phyloP scores from a whole-genome alignment of 2,113 vertebrate species.

The Opisthocomus hoazin region DNA sequence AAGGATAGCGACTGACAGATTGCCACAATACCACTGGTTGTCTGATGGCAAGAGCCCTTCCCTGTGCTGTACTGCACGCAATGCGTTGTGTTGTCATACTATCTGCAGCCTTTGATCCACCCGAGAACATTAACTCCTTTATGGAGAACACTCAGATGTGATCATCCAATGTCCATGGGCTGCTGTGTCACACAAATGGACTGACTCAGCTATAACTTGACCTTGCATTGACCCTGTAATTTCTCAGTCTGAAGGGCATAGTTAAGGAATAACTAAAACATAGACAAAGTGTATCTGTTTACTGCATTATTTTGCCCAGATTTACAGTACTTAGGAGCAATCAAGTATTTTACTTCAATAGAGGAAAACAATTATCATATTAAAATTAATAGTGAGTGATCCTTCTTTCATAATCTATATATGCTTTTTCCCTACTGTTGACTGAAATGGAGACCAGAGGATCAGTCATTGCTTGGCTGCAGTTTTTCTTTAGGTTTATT shows the following conservation, averaged over 20 bases:
- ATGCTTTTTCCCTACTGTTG: neutral
- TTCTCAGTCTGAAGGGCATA: conserved; percentile 51
- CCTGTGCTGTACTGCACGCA: neutral
- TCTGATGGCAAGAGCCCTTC: neutral
- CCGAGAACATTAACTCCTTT: neutral
- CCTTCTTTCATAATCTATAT: neutral
- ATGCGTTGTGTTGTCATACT: neutral
- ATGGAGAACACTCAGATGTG: neutral
- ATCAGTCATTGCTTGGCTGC: neutral
- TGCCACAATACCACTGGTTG: neutral
- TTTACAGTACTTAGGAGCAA: neutral
- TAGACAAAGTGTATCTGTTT: conserved; percentile 34
- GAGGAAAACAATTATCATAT: neutral
- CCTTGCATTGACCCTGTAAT: conserved; percentile 36
- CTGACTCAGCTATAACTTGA: conserved; percentile 60
- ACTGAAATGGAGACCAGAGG: neutral
- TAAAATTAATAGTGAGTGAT: neutral
- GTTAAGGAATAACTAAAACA: conserved; percentile 27
- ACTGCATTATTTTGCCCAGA: conserved; percentile 37
- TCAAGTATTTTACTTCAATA: neutral
- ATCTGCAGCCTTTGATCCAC: neutral
- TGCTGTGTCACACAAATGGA: conserved; percentile 2
- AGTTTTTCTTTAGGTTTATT: neutral
- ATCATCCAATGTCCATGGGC: neutral
- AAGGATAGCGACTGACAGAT: neutral